These are phyloP conservation scores for Escarpia spicata DNA, from an alignment of 2,888 invertebrate species.

Conservation along the genomic window DNA sequence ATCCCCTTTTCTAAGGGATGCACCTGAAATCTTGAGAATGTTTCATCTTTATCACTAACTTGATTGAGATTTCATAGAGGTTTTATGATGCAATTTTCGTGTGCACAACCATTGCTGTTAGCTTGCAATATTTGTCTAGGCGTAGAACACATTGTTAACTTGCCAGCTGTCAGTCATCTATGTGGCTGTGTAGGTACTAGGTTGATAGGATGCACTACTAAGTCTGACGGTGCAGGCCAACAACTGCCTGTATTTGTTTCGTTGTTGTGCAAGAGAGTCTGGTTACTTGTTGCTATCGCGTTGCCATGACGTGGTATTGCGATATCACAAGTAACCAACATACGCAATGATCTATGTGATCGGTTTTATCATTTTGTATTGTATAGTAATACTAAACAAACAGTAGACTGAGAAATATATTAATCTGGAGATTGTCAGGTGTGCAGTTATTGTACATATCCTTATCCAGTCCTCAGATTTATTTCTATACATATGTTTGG, in stretches of 20 bases:
- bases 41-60: too few species aligned
- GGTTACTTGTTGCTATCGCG: conserved; percentile 4
- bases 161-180: neutral
- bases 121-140: neutral
- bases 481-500: too few species aligned
- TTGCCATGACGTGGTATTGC: neutral
- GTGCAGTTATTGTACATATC: neutral
- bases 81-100: too few species aligned
- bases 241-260: neutral
- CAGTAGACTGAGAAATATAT: neutral
- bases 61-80: too few species aligned
- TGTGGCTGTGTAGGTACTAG: neutral
- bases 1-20: neutral
- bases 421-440: neutral
- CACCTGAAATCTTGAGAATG: neutral
- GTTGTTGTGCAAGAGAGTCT: neutral
- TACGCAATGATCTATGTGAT: neutral
- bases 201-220: neutral
- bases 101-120: too few species aligned
- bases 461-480: too few species aligned
- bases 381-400: neutral
- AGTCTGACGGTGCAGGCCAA: neutral
- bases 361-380: neutral
- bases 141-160: neutral
- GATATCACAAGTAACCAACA: neutral